Base-by-base conservation (phyloP, 37 sponge, comb jelly and placozoan genomes). In the Axinella damicornis region DNA sequence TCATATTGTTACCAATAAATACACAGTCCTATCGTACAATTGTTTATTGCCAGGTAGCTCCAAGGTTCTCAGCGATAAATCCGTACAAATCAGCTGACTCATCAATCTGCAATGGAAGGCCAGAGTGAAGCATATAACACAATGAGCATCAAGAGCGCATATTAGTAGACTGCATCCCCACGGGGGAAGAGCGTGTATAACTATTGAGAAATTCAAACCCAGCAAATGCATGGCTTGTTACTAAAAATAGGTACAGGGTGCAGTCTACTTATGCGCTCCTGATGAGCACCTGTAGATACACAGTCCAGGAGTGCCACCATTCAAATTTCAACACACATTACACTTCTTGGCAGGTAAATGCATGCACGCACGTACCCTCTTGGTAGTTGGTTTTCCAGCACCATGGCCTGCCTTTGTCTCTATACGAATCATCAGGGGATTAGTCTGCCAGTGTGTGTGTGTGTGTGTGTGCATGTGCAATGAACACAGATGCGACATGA, bases 401-500 rank as follows among this genome's bases (percentile, higher is more conserved):
- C 99, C 99, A 83, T 98, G 99, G 14, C 99, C 99, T 12, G 94
- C 91, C 77, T 98, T 98, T 5, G 83, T 84, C 65, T 98, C 97
- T 56, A 98, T 88, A 13, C 96, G 76, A 58, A 95, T 92, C 84
- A 96, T 84, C 72, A 98, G 79, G 21, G 99, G 99, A 58, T 98
- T 97, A n/a, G 64, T 84, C 97, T 97, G 79, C 19, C 4, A 14
- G n/a, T 5, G 25, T 27, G n/a, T 22, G 62, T 61, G 25, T 61
- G 25, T 61, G 25, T 25, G n/a, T 61, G n/a, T 46, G 46, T 46
- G n/a, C n/a, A n/a, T n/a, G 15, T 5, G 30, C 32, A 55, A 72
- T 34, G 34, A 69, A 18, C 22, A 2, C 18, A 28, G 5, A 68
- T 35, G 15, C 19, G 32, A 27, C 36, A 68, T 17, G 36, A 34